phyloP scores from a whole-genome alignment of 1,140 invertebrate genomes.

The Zaprionus kolodkinae region DNA sequence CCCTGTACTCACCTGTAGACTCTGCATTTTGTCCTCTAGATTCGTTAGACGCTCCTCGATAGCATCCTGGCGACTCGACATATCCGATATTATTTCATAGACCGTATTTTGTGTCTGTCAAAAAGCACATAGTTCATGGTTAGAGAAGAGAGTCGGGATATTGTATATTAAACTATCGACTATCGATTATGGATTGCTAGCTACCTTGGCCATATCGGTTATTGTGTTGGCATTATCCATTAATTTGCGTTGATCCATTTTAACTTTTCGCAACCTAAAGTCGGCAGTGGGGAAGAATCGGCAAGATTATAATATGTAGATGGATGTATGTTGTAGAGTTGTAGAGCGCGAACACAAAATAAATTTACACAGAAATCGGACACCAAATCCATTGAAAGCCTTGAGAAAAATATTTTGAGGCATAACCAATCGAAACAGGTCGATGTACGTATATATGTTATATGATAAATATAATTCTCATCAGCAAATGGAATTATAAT shows the following conservation, averaged over 20 bases:
- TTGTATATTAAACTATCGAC: background rate
- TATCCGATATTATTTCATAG: constrained; percentile 98
- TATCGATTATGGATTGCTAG: constrained; percentile 51
- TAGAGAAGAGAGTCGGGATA: background rate
- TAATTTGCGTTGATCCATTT: constrained; percentile 99
- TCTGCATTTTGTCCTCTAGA: constrained; percentile 94
- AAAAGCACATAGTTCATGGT: constrained; percentile 17
- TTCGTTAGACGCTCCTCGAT: constrained; percentile 94
- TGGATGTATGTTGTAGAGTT: constrained; percentile 27
- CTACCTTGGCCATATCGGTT: constrained; percentile 99
- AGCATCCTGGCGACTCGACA: constrained; percentile 95
- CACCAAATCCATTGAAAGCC: background rate
- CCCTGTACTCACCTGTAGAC: constrained; percentile 87
- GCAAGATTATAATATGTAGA: constrained; percentile 59
- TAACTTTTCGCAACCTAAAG: constrained; percentile 97
- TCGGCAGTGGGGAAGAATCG: constrained; percentile 63
- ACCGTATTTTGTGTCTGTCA: constrained; percentile 97
- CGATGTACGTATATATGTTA: background rate
- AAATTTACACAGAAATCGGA: background rate
- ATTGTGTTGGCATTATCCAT: constrained; percentile 99
- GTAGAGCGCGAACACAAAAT: constrained; percentile 18
- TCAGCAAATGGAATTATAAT: background rate
- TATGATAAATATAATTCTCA: constrained; percentile 1
- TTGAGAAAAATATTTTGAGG: background rate
- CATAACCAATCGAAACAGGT: background rate